Percentiles rank a stretch among this genome's conserved stretches.
Conservation (phyloP, 2,888 invertebrate species). For the Melieria picta region DNA sequence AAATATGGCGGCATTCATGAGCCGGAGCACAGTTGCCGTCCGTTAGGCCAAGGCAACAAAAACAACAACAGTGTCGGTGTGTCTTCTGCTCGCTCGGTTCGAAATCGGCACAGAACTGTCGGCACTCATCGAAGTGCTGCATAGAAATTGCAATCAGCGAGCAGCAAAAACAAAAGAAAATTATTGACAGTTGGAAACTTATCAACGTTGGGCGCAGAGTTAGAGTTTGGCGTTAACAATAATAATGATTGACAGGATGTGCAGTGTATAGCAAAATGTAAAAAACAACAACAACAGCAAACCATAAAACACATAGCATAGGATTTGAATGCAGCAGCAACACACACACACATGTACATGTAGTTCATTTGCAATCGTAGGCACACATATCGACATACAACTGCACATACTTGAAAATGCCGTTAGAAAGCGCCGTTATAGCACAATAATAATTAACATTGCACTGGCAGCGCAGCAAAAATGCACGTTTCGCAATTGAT, state of each 20-base stretch:
- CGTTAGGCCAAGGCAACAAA: not conserved
- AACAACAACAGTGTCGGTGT: not conserved
- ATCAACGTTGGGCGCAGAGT: not conserved
- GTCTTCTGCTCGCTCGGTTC: not conserved
- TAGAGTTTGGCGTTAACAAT: constrained; percentile 30
- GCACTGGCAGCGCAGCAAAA: not conserved
- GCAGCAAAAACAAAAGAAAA: not conserved
- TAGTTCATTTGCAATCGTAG: too few species aligned
- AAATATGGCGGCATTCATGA: constrained; percentile 11
- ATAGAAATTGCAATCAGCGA: not conserved
- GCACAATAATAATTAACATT: constrained; percentile 18
- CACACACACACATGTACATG: too few species aligned
- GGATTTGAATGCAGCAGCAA: too few species aligned
- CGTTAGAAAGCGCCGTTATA: not conserved
- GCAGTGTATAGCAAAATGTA: not conserved
- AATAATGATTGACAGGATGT: constrained; percentile 57
- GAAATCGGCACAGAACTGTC: not conserved
- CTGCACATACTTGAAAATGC: too few species aligned
- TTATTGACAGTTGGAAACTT: constrained; percentile 7
- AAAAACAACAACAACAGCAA: not conserved
- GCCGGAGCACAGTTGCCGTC: constrained; percentile 3
- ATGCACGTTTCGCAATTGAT: not conserved
- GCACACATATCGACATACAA: too few species aligned
- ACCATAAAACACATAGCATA: not conserved
- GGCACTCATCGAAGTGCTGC: not conserved